Conservation (phyloP, 2,888 invertebrate genomes). For the Drosophila paucipuncta region DNA sequence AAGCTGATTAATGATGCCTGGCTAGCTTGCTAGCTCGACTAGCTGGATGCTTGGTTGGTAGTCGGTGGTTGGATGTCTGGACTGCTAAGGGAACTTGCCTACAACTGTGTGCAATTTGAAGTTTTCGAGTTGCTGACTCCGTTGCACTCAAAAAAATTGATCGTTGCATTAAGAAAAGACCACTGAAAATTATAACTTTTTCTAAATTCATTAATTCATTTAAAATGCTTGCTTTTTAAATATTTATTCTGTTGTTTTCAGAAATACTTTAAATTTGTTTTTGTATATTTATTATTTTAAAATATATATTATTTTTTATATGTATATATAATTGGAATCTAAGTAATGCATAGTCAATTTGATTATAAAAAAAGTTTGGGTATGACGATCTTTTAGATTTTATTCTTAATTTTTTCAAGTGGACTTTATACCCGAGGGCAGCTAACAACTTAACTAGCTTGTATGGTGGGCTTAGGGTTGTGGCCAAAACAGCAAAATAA, state of each 20-base stretch:
- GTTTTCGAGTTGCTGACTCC: conserved; percentile 30
- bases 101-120: conserved; percentile 39
- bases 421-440: conserved; percentile 53
- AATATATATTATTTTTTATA: neutral
- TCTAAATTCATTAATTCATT: neutral
- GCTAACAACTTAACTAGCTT: conserved; percentile 80
- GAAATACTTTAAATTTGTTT: too few relatives aligned
- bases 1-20: conserved; percentile 76
- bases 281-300: too few relatives aligned
- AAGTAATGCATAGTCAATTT: neutral
- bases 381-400: neutral
- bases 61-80: conserved; percentile 11
- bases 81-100: conserved; percentile 42
- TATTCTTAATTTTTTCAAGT: neutral
- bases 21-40: conserved; percentile 17
- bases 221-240: neutral
- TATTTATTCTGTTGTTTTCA: neutral
- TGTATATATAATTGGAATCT: neutral
- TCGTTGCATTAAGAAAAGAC: neutral
- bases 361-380: neutral
- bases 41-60: conserved; percentile 2
- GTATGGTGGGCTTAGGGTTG: conserved; percentile 72
- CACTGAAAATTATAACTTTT: neutral
- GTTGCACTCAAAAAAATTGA: neutral
- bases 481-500: conserved; percentile 23